These are phyloP conservation scores for Xylocampa areola DNA, from an alignment of 2,888 invertebrate genomes.

Conservation along the genomic window DNA sequence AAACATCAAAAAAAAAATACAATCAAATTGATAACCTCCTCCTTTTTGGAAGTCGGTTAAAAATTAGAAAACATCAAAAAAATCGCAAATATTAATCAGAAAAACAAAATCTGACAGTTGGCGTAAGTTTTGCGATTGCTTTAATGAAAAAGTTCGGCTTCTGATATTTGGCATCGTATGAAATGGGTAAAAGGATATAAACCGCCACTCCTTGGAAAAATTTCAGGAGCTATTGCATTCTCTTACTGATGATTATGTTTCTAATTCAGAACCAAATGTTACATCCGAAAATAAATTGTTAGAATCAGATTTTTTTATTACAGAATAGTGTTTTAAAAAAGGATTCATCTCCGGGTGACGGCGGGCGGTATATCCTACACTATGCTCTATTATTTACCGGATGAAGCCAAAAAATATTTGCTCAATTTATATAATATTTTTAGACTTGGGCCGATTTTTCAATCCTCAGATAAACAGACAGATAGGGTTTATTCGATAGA, in stretches of 20 bases:
- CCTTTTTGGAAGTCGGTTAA: no score
- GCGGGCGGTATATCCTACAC: conserved; percentile 1
- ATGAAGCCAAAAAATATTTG: neutral
- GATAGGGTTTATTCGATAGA: no score
- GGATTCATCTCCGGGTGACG: conserved; percentile 5
- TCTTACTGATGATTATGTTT: conserved; percentile 6
- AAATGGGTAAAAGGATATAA: conserved; percentile 8
- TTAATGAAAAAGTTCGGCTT: conserved; percentile 18
- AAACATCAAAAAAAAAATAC: no score
- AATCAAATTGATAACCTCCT: no score
- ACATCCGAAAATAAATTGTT: conserved; percentile 5
- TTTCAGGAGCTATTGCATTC: neutral
- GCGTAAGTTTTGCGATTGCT: conserved; percentile 27
- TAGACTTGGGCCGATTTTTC: no score
- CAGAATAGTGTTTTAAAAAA: conserved; percentile 1
- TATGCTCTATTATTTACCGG: conserved; percentile 5
- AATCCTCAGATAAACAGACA: no score
- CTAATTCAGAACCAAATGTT: conserved; percentile 1
- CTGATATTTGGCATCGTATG: conserved; percentile 6
- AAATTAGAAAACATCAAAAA: conserved; percentile 22
- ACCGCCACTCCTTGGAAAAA: neutral
- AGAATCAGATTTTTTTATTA: neutral
- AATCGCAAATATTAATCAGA: conserved; percentile 27
- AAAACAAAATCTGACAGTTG: conserved; percentile 31
- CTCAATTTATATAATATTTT: conserved; percentile 4